Conservation (phyloP, 1,140 invertebrate species). For the Colletes gigas region DNA sequence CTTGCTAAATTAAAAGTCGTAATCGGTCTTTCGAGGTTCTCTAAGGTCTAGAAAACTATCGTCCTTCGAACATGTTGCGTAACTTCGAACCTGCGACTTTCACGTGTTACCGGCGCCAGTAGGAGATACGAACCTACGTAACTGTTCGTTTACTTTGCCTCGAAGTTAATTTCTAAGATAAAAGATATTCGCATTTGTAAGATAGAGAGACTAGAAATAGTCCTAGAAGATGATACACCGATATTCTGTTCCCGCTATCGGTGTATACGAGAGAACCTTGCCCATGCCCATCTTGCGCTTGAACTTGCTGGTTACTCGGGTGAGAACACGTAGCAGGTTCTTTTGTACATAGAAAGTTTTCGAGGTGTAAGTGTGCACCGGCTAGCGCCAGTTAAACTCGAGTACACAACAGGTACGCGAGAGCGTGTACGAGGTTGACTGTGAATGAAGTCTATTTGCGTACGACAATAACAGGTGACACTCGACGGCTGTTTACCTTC, state of each 20-base stretch:
- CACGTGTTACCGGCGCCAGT: too few relatives aligned
- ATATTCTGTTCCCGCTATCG: background rate
- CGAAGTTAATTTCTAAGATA: too few relatives aligned
- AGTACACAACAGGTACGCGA: slow-evolving; percentile 36
- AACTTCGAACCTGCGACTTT: too few relatives aligned
- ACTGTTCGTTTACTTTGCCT: too few relatives aligned
- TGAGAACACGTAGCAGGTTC: background rate
- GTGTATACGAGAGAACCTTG: background rate
- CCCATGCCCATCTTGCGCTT: background rate
- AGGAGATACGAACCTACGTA: too few relatives aligned
- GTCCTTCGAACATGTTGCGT: too few relatives aligned
- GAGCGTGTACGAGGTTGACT: slow-evolving; percentile 56
- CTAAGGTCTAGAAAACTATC: too few relatives aligned
- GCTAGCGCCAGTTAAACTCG: background rate
- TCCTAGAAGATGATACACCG: background rate
- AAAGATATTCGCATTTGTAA: too few relatives aligned
- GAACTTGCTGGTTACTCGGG: background rate
- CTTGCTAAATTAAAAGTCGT: too few relatives aligned
- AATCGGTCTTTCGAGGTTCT: too few relatives aligned
- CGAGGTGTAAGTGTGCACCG: slow-evolving; percentile 2
- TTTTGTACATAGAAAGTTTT: slow-evolving; percentile 3
- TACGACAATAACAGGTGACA: slow-evolving; percentile 77
- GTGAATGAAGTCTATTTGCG: slow-evolving; percentile 76
- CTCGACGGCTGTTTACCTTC: slow-evolving; percentile 71
- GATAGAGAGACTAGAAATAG: too few relatives aligned